These are phyloP conservation scores for Lycodopsis pacificus DNA, from an alignment of 2,797 vertebrate species.

Conservation along the genomic window DNA sequence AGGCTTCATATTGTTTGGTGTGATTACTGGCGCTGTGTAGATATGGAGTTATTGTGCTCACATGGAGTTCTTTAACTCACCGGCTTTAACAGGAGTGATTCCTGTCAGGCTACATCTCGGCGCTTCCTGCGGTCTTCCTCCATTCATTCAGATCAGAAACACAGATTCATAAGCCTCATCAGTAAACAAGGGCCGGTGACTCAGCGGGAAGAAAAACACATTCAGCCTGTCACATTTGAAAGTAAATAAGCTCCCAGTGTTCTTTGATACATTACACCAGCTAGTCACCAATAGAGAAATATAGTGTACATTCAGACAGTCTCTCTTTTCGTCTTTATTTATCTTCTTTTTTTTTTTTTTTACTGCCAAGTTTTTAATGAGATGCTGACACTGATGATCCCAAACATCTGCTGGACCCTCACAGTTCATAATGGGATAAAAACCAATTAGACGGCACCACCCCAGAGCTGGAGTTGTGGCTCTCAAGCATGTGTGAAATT, in stretches of 20 bases:
- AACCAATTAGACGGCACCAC: slow-evolving; percentile 78
- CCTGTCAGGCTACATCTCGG: slow-evolving; percentile 48
- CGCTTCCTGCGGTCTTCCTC: slow-evolving; percentile 54
- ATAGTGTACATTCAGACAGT: slow-evolving; percentile 44
- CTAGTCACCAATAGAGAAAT: slow-evolving; percentile 11
- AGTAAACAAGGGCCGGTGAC: slow-evolving; percentile 76
- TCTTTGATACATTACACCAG: slow-evolving; percentile 60
- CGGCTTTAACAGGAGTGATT: slow-evolving; percentile 37
- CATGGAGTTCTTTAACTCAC: slow-evolving; percentile 16
- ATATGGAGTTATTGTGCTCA: slow-evolving; percentile 6
- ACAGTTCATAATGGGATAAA: slow-evolving; percentile 77
- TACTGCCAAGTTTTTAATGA: slow-evolving; percentile 79
- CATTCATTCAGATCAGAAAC: slow-evolving; percentile 58
- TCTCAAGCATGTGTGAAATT: slow-evolving; percentile 66
- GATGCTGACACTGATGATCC: slow-evolving; percentile 82
- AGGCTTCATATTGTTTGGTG: neutral
- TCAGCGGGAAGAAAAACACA: slow-evolving; percentile 70
- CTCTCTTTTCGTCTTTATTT: slow-evolving; percentile 43
- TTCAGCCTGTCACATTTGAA: slow-evolving; percentile 74
- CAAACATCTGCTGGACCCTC: slow-evolving; percentile 83
- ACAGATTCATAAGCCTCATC: slow-evolving; percentile 77
- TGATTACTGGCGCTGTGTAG: slow-evolving; percentile 6
- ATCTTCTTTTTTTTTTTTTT: slow-evolving; percentile 25
- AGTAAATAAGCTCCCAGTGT: slow-evolving; percentile 73
- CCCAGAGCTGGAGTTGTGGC: slow-evolving; percentile 63